A percentile compares a stretch with the other conserved stretches of the same genome.
These are phyloP conservation scores for Drosophila takahashii DNA, from an alignment of 1,140 invertebrate genomes.

Conservation along the genomic window DNA sequence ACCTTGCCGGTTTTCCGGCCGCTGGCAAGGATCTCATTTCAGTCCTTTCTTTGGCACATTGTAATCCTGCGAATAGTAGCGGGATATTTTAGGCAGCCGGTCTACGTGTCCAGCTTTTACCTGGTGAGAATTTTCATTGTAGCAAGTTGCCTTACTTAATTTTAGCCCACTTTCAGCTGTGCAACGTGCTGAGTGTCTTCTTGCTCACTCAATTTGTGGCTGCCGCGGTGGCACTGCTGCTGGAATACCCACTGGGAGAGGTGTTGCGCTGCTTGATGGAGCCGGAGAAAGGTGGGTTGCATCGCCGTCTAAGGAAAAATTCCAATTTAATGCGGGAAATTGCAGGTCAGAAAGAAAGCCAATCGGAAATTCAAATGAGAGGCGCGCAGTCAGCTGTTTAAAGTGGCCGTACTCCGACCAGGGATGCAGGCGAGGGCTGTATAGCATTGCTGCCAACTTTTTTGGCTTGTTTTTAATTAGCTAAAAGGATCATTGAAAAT, in stretches of 20 bases:
- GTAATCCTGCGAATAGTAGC: conserved; percentile 52
- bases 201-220: conserved; percentile 53
- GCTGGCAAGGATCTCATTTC: conserved; percentile 70
- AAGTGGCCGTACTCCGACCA: background rate
- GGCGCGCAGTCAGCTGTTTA: conserved; percentile 27
- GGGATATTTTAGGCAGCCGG: conserved; percentile 64
- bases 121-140: conserved; percentile 36
- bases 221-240: conserved; percentile 42
- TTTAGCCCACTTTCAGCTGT: conserved; percentile 27
- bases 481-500: no score
- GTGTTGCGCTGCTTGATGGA: conserved; percentile 30
- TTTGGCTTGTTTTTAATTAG: background rate
- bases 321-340: background rate
- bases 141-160: background rate
- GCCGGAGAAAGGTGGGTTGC: conserved; percentile 12
- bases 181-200: conserved; percentile 40
- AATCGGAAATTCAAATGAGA: conserved; percentile 37
- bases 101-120: conserved; percentile 48
- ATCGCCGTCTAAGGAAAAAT: background rate
- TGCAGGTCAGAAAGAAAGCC: conserved; percentile 5
- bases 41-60: conserved; percentile 75
- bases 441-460: background rate
- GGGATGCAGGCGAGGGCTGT: background rate
- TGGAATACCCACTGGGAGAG: conserved; percentile 66
- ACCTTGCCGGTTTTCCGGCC: conserved; percentile 54